Percentiles rank a stretch among this genome's conserved stretches.
Conservation (phyloP, 2,888 invertebrate genomes). For the Eristalis tenax region DNA sequence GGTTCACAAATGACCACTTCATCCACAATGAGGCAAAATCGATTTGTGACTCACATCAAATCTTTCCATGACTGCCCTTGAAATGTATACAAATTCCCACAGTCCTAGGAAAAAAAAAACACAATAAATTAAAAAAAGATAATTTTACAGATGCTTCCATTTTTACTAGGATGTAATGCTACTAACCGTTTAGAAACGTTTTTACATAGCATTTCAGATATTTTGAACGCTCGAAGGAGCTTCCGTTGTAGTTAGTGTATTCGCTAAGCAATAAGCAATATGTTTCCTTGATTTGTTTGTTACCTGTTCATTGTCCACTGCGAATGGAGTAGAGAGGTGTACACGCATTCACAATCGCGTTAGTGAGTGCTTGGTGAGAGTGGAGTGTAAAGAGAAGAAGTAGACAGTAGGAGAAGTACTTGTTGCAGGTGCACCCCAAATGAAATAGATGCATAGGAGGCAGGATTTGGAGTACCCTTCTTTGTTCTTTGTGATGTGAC, state of each 20-base stretch:
- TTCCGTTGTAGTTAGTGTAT: background rate
- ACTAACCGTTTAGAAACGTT: background rate
- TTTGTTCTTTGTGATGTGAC: too few species aligned
- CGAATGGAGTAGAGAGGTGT: background rate
- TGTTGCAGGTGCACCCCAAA: too few species aligned
- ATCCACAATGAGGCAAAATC: too few species aligned
- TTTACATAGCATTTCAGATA: background rate
- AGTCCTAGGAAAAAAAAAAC: background rate
- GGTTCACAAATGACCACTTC: too few species aligned
- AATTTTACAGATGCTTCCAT: conserved; percentile 9
- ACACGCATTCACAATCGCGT: background rate
- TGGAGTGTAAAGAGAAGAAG: too few species aligned
- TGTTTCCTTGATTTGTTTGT: background rate
- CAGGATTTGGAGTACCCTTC: too few species aligned
- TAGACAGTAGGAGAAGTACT: too few species aligned
- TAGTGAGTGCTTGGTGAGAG: background rate
- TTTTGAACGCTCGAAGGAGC: background rate
- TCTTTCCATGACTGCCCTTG: background rate
- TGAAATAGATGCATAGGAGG: too few species aligned
- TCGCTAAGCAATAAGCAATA: background rate
- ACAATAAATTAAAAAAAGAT: background rate
- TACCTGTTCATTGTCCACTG: background rate
- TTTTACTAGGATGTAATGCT: background rate
- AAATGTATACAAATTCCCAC: background rate
- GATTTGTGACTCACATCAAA: background rate